phyloP scores from a whole-genome alignment of 2,888 invertebrate genomes.

The Cremastinae sp. region DNA sequence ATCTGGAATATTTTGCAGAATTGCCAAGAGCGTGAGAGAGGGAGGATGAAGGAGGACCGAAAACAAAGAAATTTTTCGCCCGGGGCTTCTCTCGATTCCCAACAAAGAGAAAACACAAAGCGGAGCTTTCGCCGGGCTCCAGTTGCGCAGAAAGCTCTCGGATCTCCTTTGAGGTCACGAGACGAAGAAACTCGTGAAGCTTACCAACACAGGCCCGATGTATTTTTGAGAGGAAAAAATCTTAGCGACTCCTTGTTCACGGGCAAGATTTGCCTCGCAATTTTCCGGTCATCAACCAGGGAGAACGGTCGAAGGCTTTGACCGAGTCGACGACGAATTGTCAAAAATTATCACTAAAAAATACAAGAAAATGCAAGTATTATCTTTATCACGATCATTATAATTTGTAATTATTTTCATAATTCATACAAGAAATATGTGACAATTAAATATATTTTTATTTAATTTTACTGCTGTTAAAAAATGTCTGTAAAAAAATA shows the following conservation, averaged over 20 bases:
- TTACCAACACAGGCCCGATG: slow-evolving; percentile 35
- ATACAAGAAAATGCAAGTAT: neutral
- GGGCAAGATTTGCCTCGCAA: slow-evolving; percentile 32
- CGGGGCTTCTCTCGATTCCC: slow-evolving; percentile 31
- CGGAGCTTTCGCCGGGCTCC: slow-evolving; percentile 21
- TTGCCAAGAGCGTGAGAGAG: slow-evolving; percentile 62
- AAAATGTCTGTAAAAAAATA: neutral
- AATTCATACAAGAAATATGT: too few relatives aligned
- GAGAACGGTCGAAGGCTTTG: slow-evolving; percentile 62
- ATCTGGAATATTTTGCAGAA: slow-evolving; percentile 68
- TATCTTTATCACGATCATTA: too few relatives aligned
- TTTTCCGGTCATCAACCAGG: slow-evolving; percentile 48
- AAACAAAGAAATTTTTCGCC: slow-evolving; percentile 38
- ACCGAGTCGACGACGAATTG: slow-evolving; percentile 38
- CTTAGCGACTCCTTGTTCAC: neutral
- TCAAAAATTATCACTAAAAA: slow-evolving; percentile 12
- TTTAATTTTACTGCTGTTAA: neutral
- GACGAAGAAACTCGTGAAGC: slow-evolving; percentile 52
- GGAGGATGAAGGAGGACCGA: slow-evolving; percentile 15
- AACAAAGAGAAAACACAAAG: slow-evolving; percentile 62
- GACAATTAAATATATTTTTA: too few relatives aligned
- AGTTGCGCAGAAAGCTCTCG: slow-evolving; percentile 30
- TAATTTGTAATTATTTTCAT: too few relatives aligned
- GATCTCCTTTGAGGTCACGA: slow-evolving; percentile 57
- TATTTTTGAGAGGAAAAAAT: slow-evolving; percentile 60